Evolutionary conservation across 2,113 vertebrate species (phyloP).

Genomic region (Indicator indicator): DNA sequence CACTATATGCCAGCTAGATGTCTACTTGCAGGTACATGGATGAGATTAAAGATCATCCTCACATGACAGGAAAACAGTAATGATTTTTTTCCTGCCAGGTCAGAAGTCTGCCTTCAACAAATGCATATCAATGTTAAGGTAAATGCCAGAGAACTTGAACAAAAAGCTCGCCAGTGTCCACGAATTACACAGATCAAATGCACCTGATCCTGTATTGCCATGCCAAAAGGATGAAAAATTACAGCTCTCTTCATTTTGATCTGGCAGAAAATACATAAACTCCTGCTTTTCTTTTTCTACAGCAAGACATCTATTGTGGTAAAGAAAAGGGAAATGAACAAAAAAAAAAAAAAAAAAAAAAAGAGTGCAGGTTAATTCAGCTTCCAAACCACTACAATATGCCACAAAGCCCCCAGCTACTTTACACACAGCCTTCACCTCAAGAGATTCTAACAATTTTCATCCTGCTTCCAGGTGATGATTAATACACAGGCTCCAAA

Average conservation of each 20-base stretch:
- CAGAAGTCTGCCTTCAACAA: background rate
- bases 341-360: background rate
- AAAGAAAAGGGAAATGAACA: background rate
- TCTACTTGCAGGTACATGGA: background rate
- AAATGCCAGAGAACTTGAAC: background rate
- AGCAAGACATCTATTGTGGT: background rate
- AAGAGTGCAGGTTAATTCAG: background rate
- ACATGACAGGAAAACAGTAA: background rate
- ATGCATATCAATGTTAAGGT: background rate
- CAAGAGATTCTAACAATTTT: conserved; percentile 49
- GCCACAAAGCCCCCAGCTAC: conserved; percentile 28
- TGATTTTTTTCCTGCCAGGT: background rate
- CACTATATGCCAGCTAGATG: background rate
- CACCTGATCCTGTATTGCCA: conserved; percentile 15
- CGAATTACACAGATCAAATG: background rate
- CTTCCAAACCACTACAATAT: conserved; percentile 6
- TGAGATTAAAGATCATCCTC: background rate
- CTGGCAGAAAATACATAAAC: conserved; percentile 15
- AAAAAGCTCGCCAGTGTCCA: background rate
- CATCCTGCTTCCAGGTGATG: conserved; percentile 45
- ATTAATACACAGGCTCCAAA: conserved; percentile 43
- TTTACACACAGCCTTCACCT: conserved; percentile 30
- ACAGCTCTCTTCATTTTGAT: conserved; percentile 6
- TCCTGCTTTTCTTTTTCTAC: background rate
- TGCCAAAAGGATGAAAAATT: conserved; percentile 33